A percentile compares a stretch with the other conserved stretches of the same genome.
Evolutionary conservation across 2,113 vertebrate species (phyloP).

Genomic region (Paramisgurnus dabryanus): DNA sequence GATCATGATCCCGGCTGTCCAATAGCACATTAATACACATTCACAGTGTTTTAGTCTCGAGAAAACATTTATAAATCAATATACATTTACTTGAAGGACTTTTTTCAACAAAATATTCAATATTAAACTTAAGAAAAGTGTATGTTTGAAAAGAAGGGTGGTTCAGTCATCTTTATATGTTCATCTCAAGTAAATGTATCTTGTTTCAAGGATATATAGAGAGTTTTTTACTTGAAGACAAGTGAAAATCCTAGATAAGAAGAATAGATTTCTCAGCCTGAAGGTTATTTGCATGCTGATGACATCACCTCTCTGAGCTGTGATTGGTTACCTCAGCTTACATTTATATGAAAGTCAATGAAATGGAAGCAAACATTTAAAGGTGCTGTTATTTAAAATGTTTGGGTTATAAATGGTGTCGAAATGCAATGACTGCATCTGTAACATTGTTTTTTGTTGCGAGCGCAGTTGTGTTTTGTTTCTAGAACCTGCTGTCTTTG

Average conservation of each 20-base stretch:
- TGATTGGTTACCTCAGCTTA: slow-evolving; percentile 73
- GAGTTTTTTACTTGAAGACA: no score
- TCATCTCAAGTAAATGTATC: no score
- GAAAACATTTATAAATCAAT: no score
- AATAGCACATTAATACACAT: slow-evolving; percentile 10
- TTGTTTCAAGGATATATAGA: no score
- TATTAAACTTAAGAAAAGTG: no score
- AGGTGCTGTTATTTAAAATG: slow-evolving; percentile 73
- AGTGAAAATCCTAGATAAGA: no score
- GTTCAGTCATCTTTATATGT: no score
- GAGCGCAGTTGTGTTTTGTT: slow-evolving; percentile 52
- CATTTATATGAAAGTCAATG: slow-evolving; percentile 53
- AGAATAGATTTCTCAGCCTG: no score
- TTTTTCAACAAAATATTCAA: no score
- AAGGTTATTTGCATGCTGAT: neutral
- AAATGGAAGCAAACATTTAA: slow-evolving; percentile 52
- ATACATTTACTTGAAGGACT: no score
- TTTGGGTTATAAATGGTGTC: slow-evolving; percentile 60
- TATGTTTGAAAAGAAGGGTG: no score
- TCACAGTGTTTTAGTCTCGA: no score
- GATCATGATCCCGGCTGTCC: slow-evolving; percentile 58
- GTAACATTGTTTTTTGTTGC: slow-evolving; percentile 40
- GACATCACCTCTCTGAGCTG: slow-evolving; percentile 54
- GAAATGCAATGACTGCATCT: slow-evolving; percentile 71
- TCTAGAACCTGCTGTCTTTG: neutral